phyloP scores from a whole-genome alignment of 1,140 invertebrate species.

The Archivesica marissinica region DNA sequence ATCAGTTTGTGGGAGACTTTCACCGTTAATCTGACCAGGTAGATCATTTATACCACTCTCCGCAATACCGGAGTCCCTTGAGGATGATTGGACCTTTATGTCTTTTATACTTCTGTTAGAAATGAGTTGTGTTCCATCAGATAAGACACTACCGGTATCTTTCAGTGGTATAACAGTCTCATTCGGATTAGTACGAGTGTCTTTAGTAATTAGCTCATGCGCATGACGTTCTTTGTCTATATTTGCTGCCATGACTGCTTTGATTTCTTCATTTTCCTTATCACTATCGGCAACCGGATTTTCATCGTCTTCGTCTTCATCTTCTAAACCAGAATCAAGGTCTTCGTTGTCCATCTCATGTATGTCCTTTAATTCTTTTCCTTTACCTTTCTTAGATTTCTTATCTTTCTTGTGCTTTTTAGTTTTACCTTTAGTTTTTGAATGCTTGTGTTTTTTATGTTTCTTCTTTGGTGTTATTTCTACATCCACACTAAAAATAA shows the following conservation, averaged over 20 bases:
- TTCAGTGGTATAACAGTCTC: not conserved
- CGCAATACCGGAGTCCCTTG: constrained; percentile 4
- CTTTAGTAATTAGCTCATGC: not conserved
- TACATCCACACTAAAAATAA: not conserved
- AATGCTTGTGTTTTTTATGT: not conserved
- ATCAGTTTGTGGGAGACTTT: not conserved
- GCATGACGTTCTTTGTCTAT: not conserved
- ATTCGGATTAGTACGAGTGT: not conserved
- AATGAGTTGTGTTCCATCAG: not conserved
- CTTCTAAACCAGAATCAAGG: constrained; percentile 21
- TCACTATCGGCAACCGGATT: not conserved
- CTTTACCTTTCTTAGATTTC: constrained; percentile 24
- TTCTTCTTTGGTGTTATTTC: constrained; percentile 21
- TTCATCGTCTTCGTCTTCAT: constrained; percentile 2
- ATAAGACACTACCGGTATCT: not conserved
- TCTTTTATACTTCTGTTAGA: constrained; percentile 19
- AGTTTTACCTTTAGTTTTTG: constrained; percentile 26
- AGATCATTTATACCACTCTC: not conserved
- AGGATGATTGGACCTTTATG: constrained; percentile 4
- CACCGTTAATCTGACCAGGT: not conserved
- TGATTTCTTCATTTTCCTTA: not conserved
- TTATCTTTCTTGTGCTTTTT: constrained; percentile 25
- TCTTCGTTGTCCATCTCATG: not conserved
- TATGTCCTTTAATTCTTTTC: not conserved
- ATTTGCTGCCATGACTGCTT: not conserved